A percentile compares a stretch with the other conserved stretches of the same genome.
Conservation (phyloP, 1,140 invertebrate species). For the Polypedilum pembai region DNA sequence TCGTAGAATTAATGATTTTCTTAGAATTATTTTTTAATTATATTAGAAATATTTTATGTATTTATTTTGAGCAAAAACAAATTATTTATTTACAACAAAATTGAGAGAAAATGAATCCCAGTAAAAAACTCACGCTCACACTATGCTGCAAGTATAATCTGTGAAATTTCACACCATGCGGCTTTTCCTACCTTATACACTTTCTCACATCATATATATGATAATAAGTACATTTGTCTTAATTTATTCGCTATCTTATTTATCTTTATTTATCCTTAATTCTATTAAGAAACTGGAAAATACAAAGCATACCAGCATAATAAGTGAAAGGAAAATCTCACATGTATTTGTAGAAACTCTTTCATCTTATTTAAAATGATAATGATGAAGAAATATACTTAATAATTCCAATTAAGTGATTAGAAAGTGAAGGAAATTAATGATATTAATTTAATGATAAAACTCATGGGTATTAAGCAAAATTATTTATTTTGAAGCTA, state of each 20-base stretch:
- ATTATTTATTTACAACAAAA: conserved; percentile 14
- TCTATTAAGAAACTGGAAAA: too few relatives aligned
- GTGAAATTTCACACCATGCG: too few relatives aligned
- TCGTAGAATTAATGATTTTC: conserved; percentile 11
- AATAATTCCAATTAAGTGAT: conserved; percentile 24
- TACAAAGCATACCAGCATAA: too few relatives aligned
- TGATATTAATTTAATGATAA: conserved; percentile 27
- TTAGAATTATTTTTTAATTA: conserved; percentile 4
- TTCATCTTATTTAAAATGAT: too few relatives aligned
- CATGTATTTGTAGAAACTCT: too few relatives aligned
- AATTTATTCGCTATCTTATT: too few relatives aligned
- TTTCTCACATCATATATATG: too few relatives aligned
- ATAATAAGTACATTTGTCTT: too few relatives aligned
- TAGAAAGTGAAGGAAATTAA: conserved; percentile 1
- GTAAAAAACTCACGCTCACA: background rate
- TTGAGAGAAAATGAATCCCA: background rate
- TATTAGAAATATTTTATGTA: conserved; percentile 10
- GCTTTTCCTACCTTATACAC: too few relatives aligned
- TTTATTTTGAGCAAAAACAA: conserved; percentile 18
- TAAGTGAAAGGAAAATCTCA: too few relatives aligned
- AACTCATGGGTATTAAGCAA: conserved; percentile 4
- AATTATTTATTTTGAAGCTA: background rate
- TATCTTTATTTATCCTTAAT: too few relatives aligned
- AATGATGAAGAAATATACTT: conserved; percentile 18
- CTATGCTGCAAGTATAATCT: background rate